Evolutionary conservation across 1,140 invertebrate genomes (phyloP).

Genomic region (Musca domestica): DNA sequence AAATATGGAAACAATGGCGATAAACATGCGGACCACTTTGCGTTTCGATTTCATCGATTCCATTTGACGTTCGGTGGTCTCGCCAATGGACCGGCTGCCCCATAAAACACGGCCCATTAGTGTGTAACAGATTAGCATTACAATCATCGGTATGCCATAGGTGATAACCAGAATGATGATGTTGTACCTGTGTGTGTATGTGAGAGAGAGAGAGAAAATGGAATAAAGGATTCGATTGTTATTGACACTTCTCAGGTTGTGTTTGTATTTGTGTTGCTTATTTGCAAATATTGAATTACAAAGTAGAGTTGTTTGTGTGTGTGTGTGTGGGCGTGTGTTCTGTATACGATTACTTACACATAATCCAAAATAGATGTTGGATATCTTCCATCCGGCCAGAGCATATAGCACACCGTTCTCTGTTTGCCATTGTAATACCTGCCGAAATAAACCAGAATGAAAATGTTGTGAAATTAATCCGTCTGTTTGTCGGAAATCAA

Average conservation of each 20-base stretch:
- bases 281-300: no score
- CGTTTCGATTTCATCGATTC: conserved; percentile 84
- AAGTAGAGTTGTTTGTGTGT: neutral
- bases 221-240: neutral
- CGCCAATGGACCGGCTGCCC: conserved; percentile 84
- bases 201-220: conserved; percentile 33
- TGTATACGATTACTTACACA: conserved; percentile 58
- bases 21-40: conserved; percentile 67
- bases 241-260: neutral
- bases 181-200: conserved; percentile 87
- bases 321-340: no score
- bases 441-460: neutral
- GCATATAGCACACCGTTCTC: conserved; percentile 61
- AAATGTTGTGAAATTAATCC: no score
- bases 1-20: conserved; percentile 70
- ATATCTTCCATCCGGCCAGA: conserved; percentile 67
- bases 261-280: neutral
- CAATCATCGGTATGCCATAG: conserved; percentile 86
- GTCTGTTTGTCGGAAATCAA: no score
- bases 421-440: conserved; percentile 59
- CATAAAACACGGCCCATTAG: conserved; percentile 72
- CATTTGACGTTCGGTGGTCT: conserved; percentile 78
- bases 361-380: conserved; percentile 60
- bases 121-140: conserved; percentile 84
- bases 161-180: conserved; percentile 81